Evolutionary conservation across 2,113 vertebrate species (phyloP).

Genomic region (Macrotis lagotis): DNA sequence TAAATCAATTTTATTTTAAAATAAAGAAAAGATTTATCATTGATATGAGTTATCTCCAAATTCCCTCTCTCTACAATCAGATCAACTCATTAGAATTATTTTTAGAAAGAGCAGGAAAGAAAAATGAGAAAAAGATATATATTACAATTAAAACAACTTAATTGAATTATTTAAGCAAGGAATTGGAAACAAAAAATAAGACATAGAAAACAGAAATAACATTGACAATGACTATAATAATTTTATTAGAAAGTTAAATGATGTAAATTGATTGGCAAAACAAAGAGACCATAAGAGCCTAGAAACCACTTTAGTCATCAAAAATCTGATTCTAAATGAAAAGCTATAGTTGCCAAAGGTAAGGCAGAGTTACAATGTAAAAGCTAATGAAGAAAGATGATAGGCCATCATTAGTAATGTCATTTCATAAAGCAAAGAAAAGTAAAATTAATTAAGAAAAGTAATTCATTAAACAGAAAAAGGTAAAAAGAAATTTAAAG

Average conservation of each 20-base stretch:
- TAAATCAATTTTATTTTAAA: neutral
- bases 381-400: neutral
- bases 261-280: neutral
- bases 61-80: neutral
- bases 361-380: neutral
- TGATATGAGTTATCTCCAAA: neutral
- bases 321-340: neutral
- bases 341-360: neutral
- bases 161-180: neutral
- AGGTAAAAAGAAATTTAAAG: neutral
- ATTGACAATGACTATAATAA: neutral
- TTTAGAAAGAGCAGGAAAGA: neutral
- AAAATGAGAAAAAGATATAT: neutral
- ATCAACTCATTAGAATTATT: neutral
- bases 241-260: neutral
- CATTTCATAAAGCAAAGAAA: neutral
- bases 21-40: neutral
- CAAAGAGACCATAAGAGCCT: neutral
- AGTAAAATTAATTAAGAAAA: too few relatives aligned
- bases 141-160: neutral
- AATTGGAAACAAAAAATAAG: neutral
- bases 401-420: too few relatives aligned
- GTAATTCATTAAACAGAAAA: too few relatives aligned
- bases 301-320: neutral
- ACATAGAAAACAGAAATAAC: neutral